Evolutionary conservation across 2,888 invertebrate genomes (phyloP).

Genomic region (Seira ritae): DNA sequence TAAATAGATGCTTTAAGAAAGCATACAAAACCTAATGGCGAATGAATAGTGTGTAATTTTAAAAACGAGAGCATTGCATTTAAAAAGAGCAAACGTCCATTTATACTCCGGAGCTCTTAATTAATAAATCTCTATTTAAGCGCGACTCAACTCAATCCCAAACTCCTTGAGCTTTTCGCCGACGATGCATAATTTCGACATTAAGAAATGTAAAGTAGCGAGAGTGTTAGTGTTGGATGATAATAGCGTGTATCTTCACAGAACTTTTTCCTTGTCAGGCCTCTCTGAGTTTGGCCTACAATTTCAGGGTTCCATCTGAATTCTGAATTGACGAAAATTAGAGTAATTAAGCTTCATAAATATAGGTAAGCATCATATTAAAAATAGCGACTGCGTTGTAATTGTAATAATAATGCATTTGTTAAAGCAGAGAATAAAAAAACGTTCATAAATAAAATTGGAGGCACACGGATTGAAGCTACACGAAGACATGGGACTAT

Average conservation of each 20-base stretch:
- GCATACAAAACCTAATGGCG: too few species aligned
- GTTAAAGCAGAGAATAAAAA: neutral
- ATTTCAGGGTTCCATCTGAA: slow-evolving; percentile 51
- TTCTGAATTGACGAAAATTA: slow-evolving; percentile 46
- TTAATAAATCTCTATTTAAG: slow-evolving; percentile 1
- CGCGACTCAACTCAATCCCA: too few species aligned
- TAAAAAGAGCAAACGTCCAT: neutral
- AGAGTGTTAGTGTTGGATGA: neutral
- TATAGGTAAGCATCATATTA: slow-evolving; percentile 24
- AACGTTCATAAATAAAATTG: neutral
- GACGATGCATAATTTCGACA: neutral
- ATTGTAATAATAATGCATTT: slow-evolving; percentile 15
- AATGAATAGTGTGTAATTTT: neutral
- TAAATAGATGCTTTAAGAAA: too few species aligned
- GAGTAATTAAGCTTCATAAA: slow-evolving; percentile 56
- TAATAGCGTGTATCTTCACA: neutral
- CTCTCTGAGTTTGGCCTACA: slow-evolving; percentile 32
- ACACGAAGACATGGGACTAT: slow-evolving; percentile 30
- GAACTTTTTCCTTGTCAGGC: neutral
- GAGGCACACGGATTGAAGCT: neutral
- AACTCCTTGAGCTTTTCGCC: neutral
- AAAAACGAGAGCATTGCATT: neutral
- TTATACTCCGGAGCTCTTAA: neutral
- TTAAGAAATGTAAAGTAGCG: neutral
- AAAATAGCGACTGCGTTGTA: slow-evolving; percentile 1